These are phyloP conservation scores for Ara ararauna DNA, from an alignment of 2,797 vertebrate species.

Conservation along the genomic window DNA sequence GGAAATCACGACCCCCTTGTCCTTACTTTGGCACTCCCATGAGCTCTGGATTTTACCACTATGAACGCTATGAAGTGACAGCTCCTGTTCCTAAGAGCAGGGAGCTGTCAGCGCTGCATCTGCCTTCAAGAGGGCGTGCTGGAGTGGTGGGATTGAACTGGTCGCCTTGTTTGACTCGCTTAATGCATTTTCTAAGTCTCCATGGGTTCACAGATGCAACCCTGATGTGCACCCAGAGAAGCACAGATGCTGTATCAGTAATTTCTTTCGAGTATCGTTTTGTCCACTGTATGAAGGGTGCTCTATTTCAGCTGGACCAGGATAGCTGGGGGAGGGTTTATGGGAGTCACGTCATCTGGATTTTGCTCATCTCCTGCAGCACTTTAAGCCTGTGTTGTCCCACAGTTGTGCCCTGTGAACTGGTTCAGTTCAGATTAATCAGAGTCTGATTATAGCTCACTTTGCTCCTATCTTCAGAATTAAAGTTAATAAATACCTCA, in stretches of 20 bases:
- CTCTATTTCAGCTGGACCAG: neutral
- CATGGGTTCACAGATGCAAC: neutral
- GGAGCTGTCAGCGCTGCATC: neutral
- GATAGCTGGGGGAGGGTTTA: neutral
- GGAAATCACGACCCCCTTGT: neutral
- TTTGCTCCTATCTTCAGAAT: neutral
- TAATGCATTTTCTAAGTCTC: neutral
- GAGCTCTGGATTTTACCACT: neutral
- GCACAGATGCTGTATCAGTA: neutral
- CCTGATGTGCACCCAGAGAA: neutral
- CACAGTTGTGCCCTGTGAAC: neutral
- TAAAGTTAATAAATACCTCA: neutral
- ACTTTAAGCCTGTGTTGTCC: neutral
- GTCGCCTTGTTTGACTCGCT: neutral
- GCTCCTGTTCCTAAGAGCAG: rapidly evolving
- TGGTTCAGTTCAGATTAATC: neutral
- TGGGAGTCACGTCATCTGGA: neutral
- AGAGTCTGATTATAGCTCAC: neutral
- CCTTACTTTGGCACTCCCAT: neutral
- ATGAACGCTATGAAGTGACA: neutral
- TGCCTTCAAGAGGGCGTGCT: neutral
- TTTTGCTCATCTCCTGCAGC: neutral
- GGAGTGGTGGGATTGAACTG: neutral
- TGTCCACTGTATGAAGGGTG: neutral
- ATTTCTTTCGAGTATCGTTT: neutral